These are phyloP conservation scores for Cyclina sinensis DNA, from an alignment of 1,140 invertebrate genomes.

Conservation along the genomic window DNA sequence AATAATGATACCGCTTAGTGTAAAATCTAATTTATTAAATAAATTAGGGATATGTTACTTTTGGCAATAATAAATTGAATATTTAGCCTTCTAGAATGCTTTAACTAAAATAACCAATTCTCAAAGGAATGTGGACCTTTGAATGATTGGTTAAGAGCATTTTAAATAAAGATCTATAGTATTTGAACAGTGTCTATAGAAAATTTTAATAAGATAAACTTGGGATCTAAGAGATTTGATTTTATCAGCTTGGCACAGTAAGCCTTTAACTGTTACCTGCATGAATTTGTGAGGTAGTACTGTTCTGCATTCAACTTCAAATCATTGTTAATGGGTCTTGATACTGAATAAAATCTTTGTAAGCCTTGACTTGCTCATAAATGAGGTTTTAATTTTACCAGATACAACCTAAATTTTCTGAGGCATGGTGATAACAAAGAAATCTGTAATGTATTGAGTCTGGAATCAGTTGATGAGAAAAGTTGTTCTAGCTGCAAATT, in stretches of 20 bases:
- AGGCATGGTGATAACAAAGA: too few relatives aligned
- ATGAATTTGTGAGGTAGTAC: not conserved
- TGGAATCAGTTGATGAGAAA: too few relatives aligned
- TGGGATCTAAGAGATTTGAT: slow-evolving; percentile 19
- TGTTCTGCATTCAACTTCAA: not conserved
- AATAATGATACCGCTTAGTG: too few relatives aligned
- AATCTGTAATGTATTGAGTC: too few relatives aligned
- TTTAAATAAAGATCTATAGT: slow-evolving; percentile 16
- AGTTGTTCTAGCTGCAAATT: too few relatives aligned
- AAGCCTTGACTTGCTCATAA: slow-evolving; percentile 13
- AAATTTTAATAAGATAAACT: slow-evolving; percentile 35
- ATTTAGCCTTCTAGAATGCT: too few relatives aligned
- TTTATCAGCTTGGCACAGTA: not conserved
- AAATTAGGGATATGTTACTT: too few relatives aligned
- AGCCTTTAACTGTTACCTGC: not conserved
- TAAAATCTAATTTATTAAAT: too few relatives aligned
- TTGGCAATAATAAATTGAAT: too few relatives aligned
- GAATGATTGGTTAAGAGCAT: slow-evolving; percentile 5
- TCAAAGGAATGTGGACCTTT: not conserved
- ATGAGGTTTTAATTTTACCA: slow-evolving; percentile 34
- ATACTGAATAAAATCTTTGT: slow-evolving; percentile 10
- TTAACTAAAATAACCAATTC: not conserved
- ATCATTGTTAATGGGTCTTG: slow-evolving; percentile 19
- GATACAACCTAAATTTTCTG: too few relatives aligned
- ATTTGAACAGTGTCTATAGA: slow-evolving; percentile 23